phyloP scores from a whole-genome alignment of 2,797 vertebrate genomes.

The Fundulus diaphanus region DNA sequence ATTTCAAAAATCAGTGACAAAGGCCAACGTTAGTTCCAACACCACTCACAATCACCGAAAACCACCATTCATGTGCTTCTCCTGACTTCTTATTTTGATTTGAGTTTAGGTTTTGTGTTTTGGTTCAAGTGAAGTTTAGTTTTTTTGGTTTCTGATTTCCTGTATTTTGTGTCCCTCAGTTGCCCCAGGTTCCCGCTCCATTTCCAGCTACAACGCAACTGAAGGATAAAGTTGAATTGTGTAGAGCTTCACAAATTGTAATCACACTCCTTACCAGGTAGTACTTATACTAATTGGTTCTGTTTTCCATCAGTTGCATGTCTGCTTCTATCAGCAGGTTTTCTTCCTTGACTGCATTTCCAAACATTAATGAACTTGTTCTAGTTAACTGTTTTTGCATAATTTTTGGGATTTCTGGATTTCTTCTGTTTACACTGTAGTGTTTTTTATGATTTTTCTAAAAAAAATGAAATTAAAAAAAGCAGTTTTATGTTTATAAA shows the following conservation, averaged over 20 bases:
- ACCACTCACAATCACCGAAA: neutral
- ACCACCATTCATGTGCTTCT: neutral
- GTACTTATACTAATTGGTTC: neutral
- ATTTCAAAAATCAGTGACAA: too few species aligned
- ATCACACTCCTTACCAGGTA: neutral
- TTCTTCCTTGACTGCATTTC: neutral
- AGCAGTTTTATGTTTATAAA: neutral
- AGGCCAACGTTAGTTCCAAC: neutral
- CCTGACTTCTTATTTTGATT: neutral
- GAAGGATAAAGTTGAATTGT: neutral
- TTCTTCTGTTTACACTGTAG: neutral
- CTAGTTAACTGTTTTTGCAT: neutral
- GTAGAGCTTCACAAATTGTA: neutral
- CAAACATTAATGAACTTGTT: neutral
- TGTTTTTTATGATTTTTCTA: neutral
- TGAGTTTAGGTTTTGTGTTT: neutral
- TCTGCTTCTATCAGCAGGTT: neutral
- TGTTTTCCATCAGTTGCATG: neutral
- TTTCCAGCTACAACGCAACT: neutral
- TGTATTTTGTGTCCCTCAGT: neutral
- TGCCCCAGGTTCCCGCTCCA: neutral
- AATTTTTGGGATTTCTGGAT: neutral
- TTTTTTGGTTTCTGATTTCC: neutral
- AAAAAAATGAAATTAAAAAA: neutral
- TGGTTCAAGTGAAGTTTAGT: neutral